These are phyloP conservation scores for Pleuronectes platessa DNA, from an alignment of 2,113 vertebrate genomes.

Conservation along the genomic window DNA sequence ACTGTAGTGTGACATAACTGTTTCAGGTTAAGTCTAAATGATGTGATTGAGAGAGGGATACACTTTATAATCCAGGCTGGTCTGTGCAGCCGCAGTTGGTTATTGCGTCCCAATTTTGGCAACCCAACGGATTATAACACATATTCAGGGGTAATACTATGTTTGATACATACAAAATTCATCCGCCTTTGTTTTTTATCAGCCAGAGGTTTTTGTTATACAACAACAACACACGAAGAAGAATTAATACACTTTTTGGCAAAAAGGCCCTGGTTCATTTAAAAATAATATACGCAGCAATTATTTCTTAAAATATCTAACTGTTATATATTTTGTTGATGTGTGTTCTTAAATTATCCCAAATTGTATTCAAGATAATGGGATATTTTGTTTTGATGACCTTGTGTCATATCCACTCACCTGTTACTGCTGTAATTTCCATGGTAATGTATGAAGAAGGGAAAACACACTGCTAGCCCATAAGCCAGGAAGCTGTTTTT, in stretches of 20 bases:
- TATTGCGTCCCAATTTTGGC: neutral
- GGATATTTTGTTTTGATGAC: too few relatives aligned
- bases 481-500: too few relatives aligned
- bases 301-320: too few relatives aligned
- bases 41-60: constrained; percentile 16
- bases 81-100: neutral
- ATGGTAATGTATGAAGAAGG: too few relatives aligned
- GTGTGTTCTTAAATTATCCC: too few relatives aligned
- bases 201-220: neutral
- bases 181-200: constrained; percentile 1
- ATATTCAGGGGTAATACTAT: neutral
- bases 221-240: neutral
- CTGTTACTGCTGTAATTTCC: too few relatives aligned
- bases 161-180: neutral
- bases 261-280: neutral
- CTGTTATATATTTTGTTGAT: too few relatives aligned
- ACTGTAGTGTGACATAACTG: constrained; percentile 32
- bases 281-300: too few relatives aligned
- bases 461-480: too few relatives aligned
- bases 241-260: too few relatives aligned
- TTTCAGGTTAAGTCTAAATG: constrained; percentile 50
- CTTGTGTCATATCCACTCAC: too few relatives aligned
- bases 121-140: constrained; percentile 5
- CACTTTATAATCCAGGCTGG: constrained; percentile 27
- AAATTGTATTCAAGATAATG: too few relatives aligned